These are phyloP conservation scores for Platyscapa corneri DNA, from an alignment of 1,140 invertebrate species.

Conservation along the genomic window DNA sequence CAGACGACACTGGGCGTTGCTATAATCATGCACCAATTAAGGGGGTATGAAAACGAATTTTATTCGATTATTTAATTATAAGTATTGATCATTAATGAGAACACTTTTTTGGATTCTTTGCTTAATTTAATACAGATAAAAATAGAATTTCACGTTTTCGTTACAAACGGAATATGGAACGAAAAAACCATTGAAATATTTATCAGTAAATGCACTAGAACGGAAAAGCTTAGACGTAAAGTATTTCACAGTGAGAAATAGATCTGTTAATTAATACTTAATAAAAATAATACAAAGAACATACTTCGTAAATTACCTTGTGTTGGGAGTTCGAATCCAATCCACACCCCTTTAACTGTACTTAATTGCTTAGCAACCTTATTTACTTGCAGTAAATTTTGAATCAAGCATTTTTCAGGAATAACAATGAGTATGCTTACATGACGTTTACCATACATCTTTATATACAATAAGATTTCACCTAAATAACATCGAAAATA, in stretches of 20 bases:
- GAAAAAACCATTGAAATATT: too few relatives aligned
- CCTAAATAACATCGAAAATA: slow-evolving; percentile 35
- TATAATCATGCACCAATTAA: slow-evolving; percentile 24
- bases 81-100: neutral
- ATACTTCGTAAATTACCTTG: too few relatives aligned
- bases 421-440: slow-evolving; percentile 22
- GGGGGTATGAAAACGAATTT: neutral
- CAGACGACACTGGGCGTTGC: slow-evolving; percentile 31
- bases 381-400: slow-evolving; percentile 29
- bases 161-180: too few relatives aligned
- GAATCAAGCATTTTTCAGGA: slow-evolving; percentile 24
- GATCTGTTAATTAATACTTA: too few relatives aligned
- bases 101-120: too few relatives aligned
- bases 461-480: slow-evolving; percentile 36
- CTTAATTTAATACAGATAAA: too few relatives aligned
- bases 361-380: slow-evolving; percentile 24
- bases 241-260: neutral
- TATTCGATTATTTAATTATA: neutral
- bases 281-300: too few relatives aligned
- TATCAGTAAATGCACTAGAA: neutral
- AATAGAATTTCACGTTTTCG: too few relatives aligned
- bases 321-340: too few relatives aligned
- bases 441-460: slow-evolving; percentile 16
- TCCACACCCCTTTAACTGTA: slow-evolving; percentile 10
- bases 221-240: neutral